Percentiles rank a stretch among this genome's conserved stretches.
Evolutionary conservation across 2,797 vertebrate genomes (phyloP).

Genomic region (Sebastes glaucus): DNA sequence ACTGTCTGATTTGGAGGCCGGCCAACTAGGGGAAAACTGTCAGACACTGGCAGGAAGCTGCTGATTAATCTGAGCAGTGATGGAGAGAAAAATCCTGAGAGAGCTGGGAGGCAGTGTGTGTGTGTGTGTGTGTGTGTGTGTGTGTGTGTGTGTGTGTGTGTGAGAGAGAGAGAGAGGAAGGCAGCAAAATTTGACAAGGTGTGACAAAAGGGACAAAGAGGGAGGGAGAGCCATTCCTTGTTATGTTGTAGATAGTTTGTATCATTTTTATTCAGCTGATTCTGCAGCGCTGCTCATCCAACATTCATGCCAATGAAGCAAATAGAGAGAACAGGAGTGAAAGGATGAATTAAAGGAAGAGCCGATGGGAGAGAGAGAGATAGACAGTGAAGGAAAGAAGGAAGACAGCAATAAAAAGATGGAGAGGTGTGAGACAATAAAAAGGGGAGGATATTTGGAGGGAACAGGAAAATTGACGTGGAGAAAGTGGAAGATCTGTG

Average conservation of each 20-base stretch:
- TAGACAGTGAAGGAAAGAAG: background rate
- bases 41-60: constrained; percentile 62
- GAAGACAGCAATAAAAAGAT: background rate
- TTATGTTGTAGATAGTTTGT: constrained; percentile 13
- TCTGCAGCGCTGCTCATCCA: background rate
- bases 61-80: constrained; percentile 68
- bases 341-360: constrained; percentile 4
- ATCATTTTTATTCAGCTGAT: background rate
- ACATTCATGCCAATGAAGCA: constrained; percentile 24
- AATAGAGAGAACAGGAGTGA: background rate
- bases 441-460: background rate
- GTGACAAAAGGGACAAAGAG: constrained; percentile 12
- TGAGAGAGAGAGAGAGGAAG: background rate
- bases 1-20: constrained; percentile 51
- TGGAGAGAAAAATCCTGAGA: constrained; percentile 51
- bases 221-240: background rate
- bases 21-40: constrained; percentile 59
- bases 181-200: constrained; percentile 26
- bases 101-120: constrained; percentile 10
- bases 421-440: background rate
- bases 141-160: background rate
- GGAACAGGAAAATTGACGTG: background rate
- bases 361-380: background rate
- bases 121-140: background rate
- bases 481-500: background rate